Evolutionary conservation across 2,888 invertebrate species (phyloP).

Genomic region (Cartodere bifasciata): DNA sequence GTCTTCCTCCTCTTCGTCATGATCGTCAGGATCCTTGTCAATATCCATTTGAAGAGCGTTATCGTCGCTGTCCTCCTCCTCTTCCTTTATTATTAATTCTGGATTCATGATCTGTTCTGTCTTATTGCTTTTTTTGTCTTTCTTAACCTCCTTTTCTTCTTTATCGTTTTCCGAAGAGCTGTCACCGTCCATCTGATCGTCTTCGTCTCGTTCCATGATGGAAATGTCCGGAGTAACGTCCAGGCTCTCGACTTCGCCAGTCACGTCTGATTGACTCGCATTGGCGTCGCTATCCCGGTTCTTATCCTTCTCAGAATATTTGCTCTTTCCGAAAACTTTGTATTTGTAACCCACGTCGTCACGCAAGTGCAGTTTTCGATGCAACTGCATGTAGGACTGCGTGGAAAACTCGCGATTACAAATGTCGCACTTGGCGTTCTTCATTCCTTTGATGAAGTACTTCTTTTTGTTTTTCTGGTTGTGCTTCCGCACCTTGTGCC

Average conservation of each 20-base stretch:
- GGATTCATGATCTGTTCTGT: constrained; percentile 1
- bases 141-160: constrained; percentile 7
- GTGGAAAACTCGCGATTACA: constrained; percentile 32
- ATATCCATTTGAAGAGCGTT: constrained; percentile 10
- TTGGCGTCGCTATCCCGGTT: constrained; percentile 5
- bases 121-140: constrained; percentile 6
- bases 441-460: constrained; percentile 33
- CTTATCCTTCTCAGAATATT: constrained; percentile 17
- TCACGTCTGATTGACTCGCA: constrained; percentile 9
- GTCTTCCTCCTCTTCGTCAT: constrained; percentile 1
- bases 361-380: constrained; percentile 28
- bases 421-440: constrained; percentile 32
- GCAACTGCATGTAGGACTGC: constrained; percentile 30
- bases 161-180: constrained; percentile 5
- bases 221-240: constrained; percentile 10
- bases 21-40: constrained; percentile 6
- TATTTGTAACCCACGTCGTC: constrained; percentile 27
- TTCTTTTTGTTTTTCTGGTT: constrained; percentile 27
- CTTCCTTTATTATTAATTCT: constrained; percentile 4
- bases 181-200: constrained; percentile 6
- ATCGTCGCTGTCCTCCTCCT: constrained; percentile 11
- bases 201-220: constrained; percentile 10
- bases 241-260: constrained; percentile 4
- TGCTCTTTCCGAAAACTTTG: constrained; percentile 27
- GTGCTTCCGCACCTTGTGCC: constrained; percentile 30